Percentiles rank a stretch among this genome's conserved stretches.
phyloP scores from a whole-genome alignment of 2,113 vertebrate genomes.

The Lasiurus borealis region DNA sequence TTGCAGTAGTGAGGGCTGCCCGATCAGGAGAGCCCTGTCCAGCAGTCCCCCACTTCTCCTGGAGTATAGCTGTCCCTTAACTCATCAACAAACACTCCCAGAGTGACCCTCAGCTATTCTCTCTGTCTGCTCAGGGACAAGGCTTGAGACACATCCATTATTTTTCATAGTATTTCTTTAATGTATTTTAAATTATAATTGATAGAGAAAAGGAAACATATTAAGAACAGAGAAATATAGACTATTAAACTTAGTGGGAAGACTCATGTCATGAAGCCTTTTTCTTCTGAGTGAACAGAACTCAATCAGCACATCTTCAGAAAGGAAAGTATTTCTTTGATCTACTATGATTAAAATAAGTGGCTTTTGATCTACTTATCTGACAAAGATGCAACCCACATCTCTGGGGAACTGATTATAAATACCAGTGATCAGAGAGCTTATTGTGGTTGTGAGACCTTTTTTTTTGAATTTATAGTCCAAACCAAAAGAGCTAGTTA shows the following conservation, averaged over 20 bases:
- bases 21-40: too few species aligned
- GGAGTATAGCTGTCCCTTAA: too few species aligned
- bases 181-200: constrained; percentile 66
- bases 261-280: not conserved
- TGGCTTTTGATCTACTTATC: not conserved
- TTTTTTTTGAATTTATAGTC: constrained; percentile 8
- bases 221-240: constrained; percentile 22
- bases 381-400: not conserved
- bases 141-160: too few species aligned
- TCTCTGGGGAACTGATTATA: not conserved
- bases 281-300: constrained; percentile 47
- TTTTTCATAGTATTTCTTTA: constrained; percentile 62
- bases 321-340: not conserved
- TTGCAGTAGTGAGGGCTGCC: too few species aligned
- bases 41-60: too few species aligned
- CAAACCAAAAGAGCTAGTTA: constrained; percentile 46
- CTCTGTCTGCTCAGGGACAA: too few species aligned
- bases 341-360: constrained; percentile 44
- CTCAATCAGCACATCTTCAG: not conserved
- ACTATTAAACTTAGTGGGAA: constrained; percentile 55
- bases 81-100: too few species aligned
- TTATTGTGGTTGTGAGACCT: not conserved
- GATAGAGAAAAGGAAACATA: constrained; percentile 61
- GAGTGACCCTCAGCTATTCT: too few species aligned
- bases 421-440: not conserved